phyloP scores from a whole-genome alignment of 2,113 vertebrate species.

The Steatornis caripensis region DNA sequence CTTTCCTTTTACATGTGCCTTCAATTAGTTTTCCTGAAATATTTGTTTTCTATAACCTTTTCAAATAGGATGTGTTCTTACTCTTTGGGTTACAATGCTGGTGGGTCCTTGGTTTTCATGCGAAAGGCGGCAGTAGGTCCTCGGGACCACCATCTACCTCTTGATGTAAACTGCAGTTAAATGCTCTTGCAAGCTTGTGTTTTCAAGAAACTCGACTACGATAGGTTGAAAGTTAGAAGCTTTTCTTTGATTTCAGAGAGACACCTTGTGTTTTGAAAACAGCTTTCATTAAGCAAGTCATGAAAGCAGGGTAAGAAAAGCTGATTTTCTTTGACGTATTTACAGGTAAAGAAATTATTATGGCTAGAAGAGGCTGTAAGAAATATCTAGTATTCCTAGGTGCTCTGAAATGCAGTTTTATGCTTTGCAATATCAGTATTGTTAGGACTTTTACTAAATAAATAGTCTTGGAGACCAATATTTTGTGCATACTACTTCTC shows the following conservation, averaged over 20 bases:
- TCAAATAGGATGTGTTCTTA: background rate
- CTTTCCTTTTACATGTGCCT: slow-evolving; percentile 28
- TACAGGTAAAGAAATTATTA: background rate
- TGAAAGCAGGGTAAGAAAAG: background rate
- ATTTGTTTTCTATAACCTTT: slow-evolving; percentile 34
- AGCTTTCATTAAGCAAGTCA: background rate
- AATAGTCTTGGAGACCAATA: background rate
- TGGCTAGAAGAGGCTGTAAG: background rate
- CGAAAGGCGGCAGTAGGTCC: background rate
- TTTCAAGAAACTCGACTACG: background rate
- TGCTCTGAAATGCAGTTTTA: background rate
- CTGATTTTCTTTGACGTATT: background rate
- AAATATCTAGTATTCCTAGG: background rate
- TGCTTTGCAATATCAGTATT: background rate
- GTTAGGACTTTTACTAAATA: background rate
- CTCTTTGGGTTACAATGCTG: background rate
- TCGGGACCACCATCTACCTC: background rate
- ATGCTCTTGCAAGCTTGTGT: background rate
- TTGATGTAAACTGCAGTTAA: background rate
- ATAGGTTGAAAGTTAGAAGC: background rate
- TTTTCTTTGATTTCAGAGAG: background rate
- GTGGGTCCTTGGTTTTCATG: background rate
- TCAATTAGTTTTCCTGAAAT: slow-evolving; percentile 29
- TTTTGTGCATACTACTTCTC: background rate
- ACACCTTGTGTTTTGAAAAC: background rate